phyloP scores from a whole-genome alignment of 2,888 invertebrate genomes.

The Norana najaformis region DNA sequence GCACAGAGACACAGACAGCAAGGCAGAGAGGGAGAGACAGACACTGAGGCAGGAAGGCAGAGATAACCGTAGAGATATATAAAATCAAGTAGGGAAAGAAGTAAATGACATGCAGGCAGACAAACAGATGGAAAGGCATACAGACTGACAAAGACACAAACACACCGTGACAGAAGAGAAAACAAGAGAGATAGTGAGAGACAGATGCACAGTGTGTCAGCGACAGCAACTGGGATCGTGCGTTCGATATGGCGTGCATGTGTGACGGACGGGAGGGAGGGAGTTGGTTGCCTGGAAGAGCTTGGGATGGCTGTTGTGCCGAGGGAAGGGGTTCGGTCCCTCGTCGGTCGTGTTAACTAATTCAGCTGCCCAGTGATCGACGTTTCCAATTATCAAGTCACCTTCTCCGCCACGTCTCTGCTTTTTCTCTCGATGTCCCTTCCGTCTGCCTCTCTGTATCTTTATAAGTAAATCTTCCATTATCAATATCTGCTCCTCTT shows the following conservation, averaged over 20 bases:
- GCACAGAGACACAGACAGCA: too few relatives aligned
- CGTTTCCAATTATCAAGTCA: conserved; percentile 23
- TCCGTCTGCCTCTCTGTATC: neutral
- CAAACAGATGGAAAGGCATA: neutral
- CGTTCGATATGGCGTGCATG: conserved; percentile 1
- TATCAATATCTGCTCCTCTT: neutral
- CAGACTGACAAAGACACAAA: neutral
- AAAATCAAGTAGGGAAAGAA: too few relatives aligned
- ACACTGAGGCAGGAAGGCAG: too few relatives aligned
- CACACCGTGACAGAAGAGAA: neutral
- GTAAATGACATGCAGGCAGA: too few relatives aligned
- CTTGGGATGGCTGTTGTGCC: neutral
- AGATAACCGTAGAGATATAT: too few relatives aligned
- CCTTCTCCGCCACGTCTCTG: neutral
- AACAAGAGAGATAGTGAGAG: neutral
- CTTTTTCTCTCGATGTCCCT: neutral
- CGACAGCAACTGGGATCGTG: neutral
- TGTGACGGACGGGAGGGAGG: neutral
- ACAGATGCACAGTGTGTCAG: neutral
- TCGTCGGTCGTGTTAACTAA: neutral
- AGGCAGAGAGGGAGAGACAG: too few relatives aligned
- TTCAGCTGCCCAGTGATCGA: conserved; percentile 14
- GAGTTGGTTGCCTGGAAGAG: neutral
- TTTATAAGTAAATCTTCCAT: neutral
- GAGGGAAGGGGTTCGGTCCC: neutral